phyloP scores from a whole-genome alignment of 2,113 vertebrate species.

The Macquaria australasica region DNA sequence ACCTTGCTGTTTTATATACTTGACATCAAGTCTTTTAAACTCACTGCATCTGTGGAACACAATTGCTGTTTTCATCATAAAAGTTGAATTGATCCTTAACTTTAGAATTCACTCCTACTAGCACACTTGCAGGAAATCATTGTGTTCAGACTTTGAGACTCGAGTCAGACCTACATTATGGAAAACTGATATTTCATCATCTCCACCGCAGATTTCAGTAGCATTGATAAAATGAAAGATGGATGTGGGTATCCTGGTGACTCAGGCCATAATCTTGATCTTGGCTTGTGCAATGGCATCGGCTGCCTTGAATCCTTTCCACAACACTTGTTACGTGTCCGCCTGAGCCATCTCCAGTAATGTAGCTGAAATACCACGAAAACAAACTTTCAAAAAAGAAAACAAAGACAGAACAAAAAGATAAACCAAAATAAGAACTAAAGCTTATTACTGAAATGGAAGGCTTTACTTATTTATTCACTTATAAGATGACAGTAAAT shows the following conservation, averaged over 20 bases:
- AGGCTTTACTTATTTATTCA: neutral
- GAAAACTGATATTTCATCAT: slow-evolving; percentile 9
- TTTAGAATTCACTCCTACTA: neutral
- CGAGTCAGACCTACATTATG: neutral
- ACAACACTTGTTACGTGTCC: neutral
- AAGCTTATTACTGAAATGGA: neutral
- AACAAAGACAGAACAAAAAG: neutral
- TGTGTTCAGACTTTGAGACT: slow-evolving; percentile 11
- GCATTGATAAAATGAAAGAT: neutral
- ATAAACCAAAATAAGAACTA: neutral
- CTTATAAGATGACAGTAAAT: neutral
- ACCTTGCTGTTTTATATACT: neutral
- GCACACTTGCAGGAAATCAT: slow-evolving; percentile 1
- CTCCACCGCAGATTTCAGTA: slow-evolving; percentile 23
- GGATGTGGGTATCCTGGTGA: neutral
- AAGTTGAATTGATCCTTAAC: neutral
- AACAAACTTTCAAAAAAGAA: neutral
- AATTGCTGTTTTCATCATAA: neutral
- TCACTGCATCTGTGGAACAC: neutral
- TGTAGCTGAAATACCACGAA: neutral
- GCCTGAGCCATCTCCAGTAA: neutral
- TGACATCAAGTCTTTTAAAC: neutral
- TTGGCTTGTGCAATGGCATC: neutral
- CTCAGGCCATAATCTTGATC: neutral
- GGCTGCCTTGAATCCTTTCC: slow-evolving; percentile 5